phyloP scores from a whole-genome alignment of 2,888 invertebrate genomes.

The Apodemia hepburni region DNA sequence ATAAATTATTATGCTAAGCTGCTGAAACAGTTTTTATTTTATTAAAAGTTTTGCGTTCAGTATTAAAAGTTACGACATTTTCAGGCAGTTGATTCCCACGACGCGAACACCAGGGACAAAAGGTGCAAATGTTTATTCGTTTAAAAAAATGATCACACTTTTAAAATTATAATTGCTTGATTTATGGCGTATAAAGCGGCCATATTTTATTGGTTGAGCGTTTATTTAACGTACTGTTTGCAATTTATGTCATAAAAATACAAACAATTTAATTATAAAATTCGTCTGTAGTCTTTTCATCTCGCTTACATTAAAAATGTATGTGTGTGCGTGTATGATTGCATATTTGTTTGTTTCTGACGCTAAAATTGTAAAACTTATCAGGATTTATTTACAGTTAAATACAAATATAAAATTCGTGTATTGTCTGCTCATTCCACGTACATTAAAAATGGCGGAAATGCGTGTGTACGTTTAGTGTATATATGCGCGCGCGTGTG shows the following conservation, averaged over 20 bases:
- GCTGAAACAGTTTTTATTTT: constrained; percentile 13
- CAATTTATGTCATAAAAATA: not conserved
- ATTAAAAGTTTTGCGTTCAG: constrained; percentile 4
- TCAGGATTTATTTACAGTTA: no score
- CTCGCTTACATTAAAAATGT: no score
- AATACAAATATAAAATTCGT: no score
- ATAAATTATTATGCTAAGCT: not conserved
- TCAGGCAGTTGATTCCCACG: constrained; percentile 13
- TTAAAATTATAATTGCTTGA: constrained; percentile 7
- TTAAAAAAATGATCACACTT: not conserved
- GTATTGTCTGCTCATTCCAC: no score
- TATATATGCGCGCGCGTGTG: no score
- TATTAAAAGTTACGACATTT: constrained; percentile 14
- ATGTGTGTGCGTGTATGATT: no score
- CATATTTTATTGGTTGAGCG: not conserved
- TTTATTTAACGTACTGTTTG: not conserved
- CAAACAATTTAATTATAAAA: no score
- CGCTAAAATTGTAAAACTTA: no score
- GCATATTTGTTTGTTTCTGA: no score
- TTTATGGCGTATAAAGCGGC: not conserved
- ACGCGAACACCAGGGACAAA: not conserved
- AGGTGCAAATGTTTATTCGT: constrained; percentile 2
- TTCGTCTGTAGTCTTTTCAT: no score
- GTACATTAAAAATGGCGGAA: no score
- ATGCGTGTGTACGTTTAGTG: no score